Conservation (phyloP, 2,113 vertebrate genomes). For the mouse (Mus musculus) region DNA sequence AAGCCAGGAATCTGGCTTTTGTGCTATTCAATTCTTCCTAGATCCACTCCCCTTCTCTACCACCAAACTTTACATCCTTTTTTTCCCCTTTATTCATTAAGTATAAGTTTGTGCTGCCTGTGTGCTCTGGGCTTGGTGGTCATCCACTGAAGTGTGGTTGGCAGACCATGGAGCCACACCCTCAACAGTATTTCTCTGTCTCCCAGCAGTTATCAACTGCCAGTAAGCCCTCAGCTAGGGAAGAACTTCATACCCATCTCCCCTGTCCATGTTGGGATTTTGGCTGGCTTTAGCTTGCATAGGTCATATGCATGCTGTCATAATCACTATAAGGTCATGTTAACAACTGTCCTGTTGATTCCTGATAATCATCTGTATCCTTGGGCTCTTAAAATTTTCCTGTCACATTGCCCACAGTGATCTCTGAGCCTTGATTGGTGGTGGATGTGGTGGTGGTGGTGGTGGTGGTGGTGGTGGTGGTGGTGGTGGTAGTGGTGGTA, state of each 20-base stretch:
- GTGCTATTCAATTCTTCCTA: neutral
- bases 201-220: neutral
- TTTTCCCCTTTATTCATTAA: neutral
- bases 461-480: too few relatives aligned
- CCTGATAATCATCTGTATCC: neutral
- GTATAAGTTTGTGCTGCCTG: neutral
- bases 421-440: neutral
- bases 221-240: neutral
- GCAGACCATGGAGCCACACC: neutral
- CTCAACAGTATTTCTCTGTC: neutral
- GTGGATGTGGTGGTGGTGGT: too few relatives aligned
- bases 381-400: neutral
- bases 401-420: neutral
- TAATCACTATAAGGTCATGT: neutral
- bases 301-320: neutral
- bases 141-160: neutral
- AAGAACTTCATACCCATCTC: neutral
- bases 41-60: neutral
- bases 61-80: neutral
- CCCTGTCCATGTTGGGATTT: neutral
- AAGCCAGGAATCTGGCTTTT: constrained; percentile 14
- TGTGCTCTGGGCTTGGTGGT: neutral
- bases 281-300: neutral
- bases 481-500: too few relatives aligned
- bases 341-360: neutral